Base-by-base conservation (phyloP, 2,888 invertebrate species). In the Acronicta aceris region DNA sequence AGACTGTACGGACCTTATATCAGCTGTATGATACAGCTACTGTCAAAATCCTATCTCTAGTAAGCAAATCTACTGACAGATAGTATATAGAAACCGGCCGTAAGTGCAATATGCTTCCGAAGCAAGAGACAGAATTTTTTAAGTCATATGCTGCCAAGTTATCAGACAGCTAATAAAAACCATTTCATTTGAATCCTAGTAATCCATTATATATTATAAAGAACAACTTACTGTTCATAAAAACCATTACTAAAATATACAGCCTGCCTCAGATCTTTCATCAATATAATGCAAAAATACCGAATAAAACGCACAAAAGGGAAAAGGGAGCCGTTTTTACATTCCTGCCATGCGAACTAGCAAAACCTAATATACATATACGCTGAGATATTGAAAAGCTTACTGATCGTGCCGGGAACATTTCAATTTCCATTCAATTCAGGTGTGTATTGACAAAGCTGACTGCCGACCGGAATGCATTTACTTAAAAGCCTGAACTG, bases 401-500 rank as follows among this genome's bases (percentile, higher is more conserved):
- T 63, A 63, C 64, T 65, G 68, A 70, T 74, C 60, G 65, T 63
- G 66, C 63, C 55, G 33, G 43, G 71, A 71, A 71, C 66, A 74
- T 79, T 82, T 72, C 79, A 72, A 82, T 78, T 76, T 66, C 74
- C 51, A 74, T 79, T 78, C 76, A 66, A 81, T 77, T 75, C 81
- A 78, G 76, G 74, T 76, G 74, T 73, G 67, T 81, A 81, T 81
- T 84, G 78, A 82, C 73, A 76, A 73, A 71, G 72, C 70, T 68
- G 60, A 71, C 71, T 65, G 66, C 71, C 65, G 63, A 60, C 52
- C 48, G 64, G 76, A 78, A 79, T 83, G 85, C 84, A 84, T 84
- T 84, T 81, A 78, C 81, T 78, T 84, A 82, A 83, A 84, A 83
- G 83, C 81, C 60, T 52, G 60, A 70, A 71, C 62, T 69, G 63